Percentiles rank a stretch among this genome's conserved stretches.
phyloP scores from a whole-genome alignment of 2,888 invertebrate genomes.

The Eilema griseolum region DNA sequence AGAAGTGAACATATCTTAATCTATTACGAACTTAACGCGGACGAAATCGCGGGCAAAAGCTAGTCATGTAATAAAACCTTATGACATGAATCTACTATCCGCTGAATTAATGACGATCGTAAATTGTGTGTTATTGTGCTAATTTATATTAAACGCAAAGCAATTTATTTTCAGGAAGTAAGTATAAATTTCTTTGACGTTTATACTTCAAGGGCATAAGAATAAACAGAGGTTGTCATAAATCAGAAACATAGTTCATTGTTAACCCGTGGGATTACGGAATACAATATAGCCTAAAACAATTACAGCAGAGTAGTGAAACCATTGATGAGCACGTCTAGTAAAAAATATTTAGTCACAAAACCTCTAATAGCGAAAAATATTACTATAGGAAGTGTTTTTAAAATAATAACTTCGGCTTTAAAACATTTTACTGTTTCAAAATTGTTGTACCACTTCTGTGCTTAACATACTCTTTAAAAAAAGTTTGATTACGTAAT shows the following conservation, averaged over 20 bases:
- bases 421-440: background rate
- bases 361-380: background rate
- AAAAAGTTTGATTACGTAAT: background rate
- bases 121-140: too few species aligned
- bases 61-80: too few species aligned
- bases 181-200: background rate
- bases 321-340: background rate
- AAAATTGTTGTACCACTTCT: background rate
- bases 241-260: too few species aligned
- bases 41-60: too few species aligned
- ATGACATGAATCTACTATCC: too few species aligned
- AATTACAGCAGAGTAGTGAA: background rate
- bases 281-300: background rate
- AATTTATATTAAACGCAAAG: background rate
- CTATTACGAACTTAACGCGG: too few species aligned
- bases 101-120: too few species aligned
- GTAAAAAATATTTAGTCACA: background rate
- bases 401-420: background rate
- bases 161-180: background rate
- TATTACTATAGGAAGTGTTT: background rate
- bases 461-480: background rate
- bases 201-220: background rate
- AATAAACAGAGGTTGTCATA: background rate
- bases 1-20: too few species aligned
- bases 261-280: background rate